Evolutionary conservation across 2,797 vertebrate genomes (phyloP), one percentile per base, ranked within the genome.

Genomic region (Channallabes apus): DNA sequence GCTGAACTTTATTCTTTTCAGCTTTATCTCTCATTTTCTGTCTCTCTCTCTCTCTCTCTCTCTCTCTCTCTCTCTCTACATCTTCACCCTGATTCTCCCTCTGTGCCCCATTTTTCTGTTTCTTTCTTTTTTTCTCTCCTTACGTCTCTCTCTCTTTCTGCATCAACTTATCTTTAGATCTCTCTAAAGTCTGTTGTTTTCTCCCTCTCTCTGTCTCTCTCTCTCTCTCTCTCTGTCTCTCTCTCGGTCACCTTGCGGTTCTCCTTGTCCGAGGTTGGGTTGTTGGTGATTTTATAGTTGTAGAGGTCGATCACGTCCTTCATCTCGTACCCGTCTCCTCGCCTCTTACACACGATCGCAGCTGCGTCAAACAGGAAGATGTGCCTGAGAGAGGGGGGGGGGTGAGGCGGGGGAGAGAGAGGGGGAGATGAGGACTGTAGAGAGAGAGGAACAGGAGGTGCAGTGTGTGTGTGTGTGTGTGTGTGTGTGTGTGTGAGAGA

Each of bases 301-400:
- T 98, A 96, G 88, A 99, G 95, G 94, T 99, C 98, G 84, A 99
- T 97, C 87, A 98, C 95, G 88, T 99, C 98, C 85, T 98, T 99
- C 97, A 99, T 98, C 91, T 99, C 98, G 6, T 99, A 99, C 94
- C 96, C 96, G 91, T 99, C 98, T 29, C 98, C 98, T 88, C 97
- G 94, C 8, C 97, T 94, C 91, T 99, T 99, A 79, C 98, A 98
- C 35, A 99, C 96, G 20, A 99, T 99, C 82, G 99, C 97, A 0
- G 97, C 98, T 12, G 96, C 91, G 54, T 99, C 98, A 65, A 99
- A 99, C 89, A 99, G 93, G 91, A 99, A 99, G 90, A 99, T 99
- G 91, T 99, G 97, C 91, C 98, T 99, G 91, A 11, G 46, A 11
- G 46, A 18, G 15, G 0, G n/a, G 5, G 46, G 27, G 2, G 7